Evolutionary conservation across 1,140 invertebrate genomes (phyloP), one percentile per base, ranked within the genome.

Genomic region (Wiebesia pumilae): DNA sequence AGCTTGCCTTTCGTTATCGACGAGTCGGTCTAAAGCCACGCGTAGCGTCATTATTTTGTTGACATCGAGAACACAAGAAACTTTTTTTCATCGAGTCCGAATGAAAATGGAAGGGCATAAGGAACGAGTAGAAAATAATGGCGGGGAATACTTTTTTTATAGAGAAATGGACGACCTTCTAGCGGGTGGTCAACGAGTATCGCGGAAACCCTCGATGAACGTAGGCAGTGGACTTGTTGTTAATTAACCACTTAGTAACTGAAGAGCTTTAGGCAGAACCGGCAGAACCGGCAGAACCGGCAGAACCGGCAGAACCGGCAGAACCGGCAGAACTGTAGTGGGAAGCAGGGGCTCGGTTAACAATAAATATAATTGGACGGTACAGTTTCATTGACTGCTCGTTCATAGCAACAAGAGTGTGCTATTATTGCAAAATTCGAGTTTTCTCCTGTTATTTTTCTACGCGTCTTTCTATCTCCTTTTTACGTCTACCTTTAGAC

Each of bases 191-290:
- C 24, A 40, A 19, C 7, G 24, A 43, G 43, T 12, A 75, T 1
- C 7, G 71, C 19, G 38, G 27, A 38, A 40, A 75, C 14, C 9
- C 19, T 3, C 4, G 40, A 19, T 6, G 65, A 82, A 43, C 16
- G 47, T 40, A 4, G 30, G n/a, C 51, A 54, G 33, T 38, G 40
- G 47, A 87, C 62, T 84, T 81, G 75, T 65, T 47, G 81, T 84
- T 87, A 87, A 87, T 84, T 87, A 87, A 87, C 75, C 86, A 87
- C 81, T 84, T 87, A 87, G 86, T 65, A 79, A 21, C 54, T 47
- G 33, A 24, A 82, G 58, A 77, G 80, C 9, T 21, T 3, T 3
- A 19, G 43, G 12, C n/a, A 19, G n/a, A 80, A 79, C 73, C 71
- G 33, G n/a, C n/a, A n/a, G n/a, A n/a, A n/a, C n/a, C n/a, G n/a